A percentile compares a stretch with the other conserved stretches of the same genome.
Conservation (phyloP, 2,113 vertebrate species). For the Hassar affinis region DNA sequence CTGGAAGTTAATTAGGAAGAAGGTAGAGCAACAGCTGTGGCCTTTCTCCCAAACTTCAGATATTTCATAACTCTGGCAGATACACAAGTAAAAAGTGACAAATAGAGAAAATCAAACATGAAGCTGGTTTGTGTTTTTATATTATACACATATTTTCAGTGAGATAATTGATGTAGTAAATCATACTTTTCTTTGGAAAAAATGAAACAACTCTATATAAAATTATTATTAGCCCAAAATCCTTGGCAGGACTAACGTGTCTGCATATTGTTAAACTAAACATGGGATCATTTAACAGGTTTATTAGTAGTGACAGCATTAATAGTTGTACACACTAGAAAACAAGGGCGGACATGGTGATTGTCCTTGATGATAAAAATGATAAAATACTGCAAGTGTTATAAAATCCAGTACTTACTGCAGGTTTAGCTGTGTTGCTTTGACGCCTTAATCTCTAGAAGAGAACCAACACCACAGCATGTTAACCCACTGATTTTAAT, state of each 20-base stretch:
- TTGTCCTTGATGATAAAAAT: not conserved
- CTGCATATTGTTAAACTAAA: constrained; percentile 11
- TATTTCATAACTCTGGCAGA: not conserved
- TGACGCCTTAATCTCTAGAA: constrained; percentile 73
- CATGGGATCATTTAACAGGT: not conserved
- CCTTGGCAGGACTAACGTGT: not conserved
- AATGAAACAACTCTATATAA: not conserved
- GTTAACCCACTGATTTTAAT: constrained; percentile 1
- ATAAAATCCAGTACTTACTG: constrained; percentile 63
- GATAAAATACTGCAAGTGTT: not conserved
- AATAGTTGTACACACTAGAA: not conserved
- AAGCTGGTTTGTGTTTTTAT: not conserved
- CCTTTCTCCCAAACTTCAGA: not conserved
- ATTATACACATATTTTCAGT: not conserved
- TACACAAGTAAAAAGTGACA: not conserved
- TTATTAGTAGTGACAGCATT: not conserved
- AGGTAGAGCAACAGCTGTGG: not conserved
- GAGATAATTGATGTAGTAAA: not conserved
- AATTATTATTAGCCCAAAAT: not conserved
- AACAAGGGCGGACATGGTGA: not conserved
- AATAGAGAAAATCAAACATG: not conserved
- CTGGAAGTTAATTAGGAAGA: not conserved
- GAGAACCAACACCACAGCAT: constrained; percentile 48
- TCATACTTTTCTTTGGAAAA: not conserved
- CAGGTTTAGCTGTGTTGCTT: constrained; percentile 64